Evolutionary conservation across 2,888 invertebrate genomes (phyloP), one percentile per base, ranked within the genome.

Genomic region (Drosophila robusta): DNA sequence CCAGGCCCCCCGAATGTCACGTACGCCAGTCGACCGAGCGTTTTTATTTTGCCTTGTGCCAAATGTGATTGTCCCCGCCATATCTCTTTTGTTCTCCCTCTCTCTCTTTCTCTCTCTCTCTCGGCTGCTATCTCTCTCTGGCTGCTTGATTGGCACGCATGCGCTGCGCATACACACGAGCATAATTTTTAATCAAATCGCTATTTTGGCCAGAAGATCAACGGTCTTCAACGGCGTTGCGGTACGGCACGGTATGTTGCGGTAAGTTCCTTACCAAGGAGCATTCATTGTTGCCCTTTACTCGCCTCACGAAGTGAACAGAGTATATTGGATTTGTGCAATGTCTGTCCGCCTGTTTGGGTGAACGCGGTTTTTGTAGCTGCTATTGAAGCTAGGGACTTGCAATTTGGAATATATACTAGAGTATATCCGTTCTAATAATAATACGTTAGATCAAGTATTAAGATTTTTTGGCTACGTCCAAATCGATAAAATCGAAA

Each of bases 101-200:
- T 60, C 24, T 8, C 9, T n/a, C 9, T 38, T 26, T 39, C 22
- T n/a, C 1, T 22, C 44, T 32, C 9, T 14, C 12, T 49, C 22
- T 22, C 9, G 16, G 11, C 26, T 1, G 36, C n/a, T 50, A 14
- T 56, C 42, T 32, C n/a, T 69, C 49, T 50, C 55, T 52, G 18
- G 57, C 57, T 54, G 46, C 32, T 54, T 65, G 55, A 70, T 60
- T 65, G 61, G 61, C 61, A 70, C 80, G 80, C 73, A 80, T 80
- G 78, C 80, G 73, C 57, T 45, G 44, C 46, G 54, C 69, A 64
- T 76, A 72, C 70, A 67, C 42, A 70, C 56, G 66, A 55, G 63
- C 69, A 66, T 77, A 69, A 82, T 79, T 82, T 82, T 45, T 39
- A 72, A 79, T 76, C 74, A 84, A 83, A 70, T 74, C 70, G 80